Base-by-base conservation (phyloP, 1,140 invertebrate genomes). In the Andricus grossulariae region DNA sequence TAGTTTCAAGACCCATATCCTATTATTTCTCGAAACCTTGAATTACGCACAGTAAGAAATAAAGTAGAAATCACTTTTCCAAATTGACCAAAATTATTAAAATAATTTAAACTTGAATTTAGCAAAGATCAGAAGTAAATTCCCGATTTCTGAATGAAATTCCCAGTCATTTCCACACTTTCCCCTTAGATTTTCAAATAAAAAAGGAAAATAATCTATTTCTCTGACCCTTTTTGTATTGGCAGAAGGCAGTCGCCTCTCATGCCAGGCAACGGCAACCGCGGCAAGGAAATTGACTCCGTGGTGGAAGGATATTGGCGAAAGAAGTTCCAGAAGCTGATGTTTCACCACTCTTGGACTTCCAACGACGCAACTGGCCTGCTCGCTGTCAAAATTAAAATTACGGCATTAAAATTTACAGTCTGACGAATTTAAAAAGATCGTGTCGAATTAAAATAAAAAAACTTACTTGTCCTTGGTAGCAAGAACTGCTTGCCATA, bases 181-280 rank as follows among this genome's bases (percentile, higher is more conserved):
- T n/a, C n/a, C n/a, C n/a, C n/a, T n/a, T n/a, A n/a, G n/a, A n/a
- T n/a, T n/a, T n/a, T n/a, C n/a, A n/a, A n/a, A n/a, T n/a, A n/a
- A n/a, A n/a, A n/a, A n/a, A 3, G n/a, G 21, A 50, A 50, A 60
- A 21, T 19, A 25, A 60, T 60, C 72, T 71, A 70, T 32, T 21
- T 52, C 13, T 70, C 11, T 85, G 88, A 93, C 93, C 81, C 91
- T 93, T 87, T 93, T 93, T 6, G 89, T 87, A 83, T 84, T 92
- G 15, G 80, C 72, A 55, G 91, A 88, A 49, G 90, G 87, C 77
- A 92, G 90, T 79, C 94, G 92, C 71, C 95, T 92, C 84, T 97
- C 97, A 87, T 96, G 95, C 97, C 97, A 98, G 50, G 96, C 96
- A 54, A 97, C 94, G n/a, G 96, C 96, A 78, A 98, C 93, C 15